Evolutionary conservation across 2,797 vertebrate species (phyloP), one percentile per base, ranked within the genome.

Genomic region (Cyprinella venusta): DNA sequence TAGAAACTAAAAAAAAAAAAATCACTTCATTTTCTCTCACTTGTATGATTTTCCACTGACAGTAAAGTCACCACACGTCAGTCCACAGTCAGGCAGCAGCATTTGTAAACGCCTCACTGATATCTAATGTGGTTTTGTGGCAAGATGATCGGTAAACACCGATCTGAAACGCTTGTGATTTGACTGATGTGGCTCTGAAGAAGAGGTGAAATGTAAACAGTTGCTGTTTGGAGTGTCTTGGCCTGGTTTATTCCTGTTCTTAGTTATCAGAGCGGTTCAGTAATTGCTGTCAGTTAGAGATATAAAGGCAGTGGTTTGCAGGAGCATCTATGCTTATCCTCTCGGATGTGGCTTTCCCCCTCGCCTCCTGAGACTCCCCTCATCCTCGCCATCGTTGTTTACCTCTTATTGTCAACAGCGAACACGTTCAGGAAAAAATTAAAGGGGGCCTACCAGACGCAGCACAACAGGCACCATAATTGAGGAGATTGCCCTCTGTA

Each of bases 231-330:
- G 40, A 79, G 90, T 91, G 92, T 92, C 93, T 94, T 78, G 91
- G 87, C 91, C 89, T 91, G 76, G 88, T 92, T 91, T 92, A 90
- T 88, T 84, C 90, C 93, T 85, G 84, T 86, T 83, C 61, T 79
- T 48, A 77, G 68, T 84, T 86, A 89, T 88, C 87, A 89, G 68
- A 88, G 86, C 90, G 91, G 74, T 83, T 86, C 77, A 48, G 92
- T 95, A 95, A 95, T 95, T 96, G 94, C 95, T 95, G 95, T 95
- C 95, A 96, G 92, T 95, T 94, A 89, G 82, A 86, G 33, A 83
- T 78, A 85, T 90, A 87, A 89, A 91, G 88, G 90, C 89, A 83
- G 79, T 83, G 79, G 86, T 87, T 87, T 87, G 86, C 77, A 26
- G 65, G 76, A 81, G 84, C 74, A 79, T 85, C 83, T 88, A 64